Percentiles rank a stretch among this genome's conserved stretches.
These are phyloP conservation scores for Galemys pyrenaicus DNA, from an alignment of 2,113 vertebrate species.

Conservation along the genomic window DNA sequence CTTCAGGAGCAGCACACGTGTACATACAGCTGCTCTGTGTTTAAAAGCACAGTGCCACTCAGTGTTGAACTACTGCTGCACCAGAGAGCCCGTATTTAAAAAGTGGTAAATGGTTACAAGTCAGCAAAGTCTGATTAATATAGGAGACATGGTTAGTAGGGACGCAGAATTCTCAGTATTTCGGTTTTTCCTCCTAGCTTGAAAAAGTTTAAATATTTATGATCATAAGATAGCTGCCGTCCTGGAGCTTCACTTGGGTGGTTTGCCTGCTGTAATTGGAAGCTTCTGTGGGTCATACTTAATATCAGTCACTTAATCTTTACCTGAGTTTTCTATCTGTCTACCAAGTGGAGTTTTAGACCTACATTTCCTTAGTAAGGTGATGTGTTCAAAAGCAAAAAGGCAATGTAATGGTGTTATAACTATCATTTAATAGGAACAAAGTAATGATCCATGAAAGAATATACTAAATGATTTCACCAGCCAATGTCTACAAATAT, in stretches of 20 bases:
- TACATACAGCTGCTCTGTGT: not conserved
- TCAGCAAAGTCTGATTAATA: not conserved
- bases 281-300: not conserved
- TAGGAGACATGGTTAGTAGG: not conserved
- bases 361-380: not conserved
- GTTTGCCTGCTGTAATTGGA: not conserved
- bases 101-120: not conserved
- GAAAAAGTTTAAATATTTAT: conserved; percentile 30
- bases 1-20: not conserved
- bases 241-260: not conserved
- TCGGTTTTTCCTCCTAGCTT: not conserved
- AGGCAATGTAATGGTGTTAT: not conserved
- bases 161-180: not conserved
- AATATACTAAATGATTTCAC: not conserved
- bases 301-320: not conserved
- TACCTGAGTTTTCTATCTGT: not conserved
- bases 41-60: not conserved
- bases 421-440: not conserved
- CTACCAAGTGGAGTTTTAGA: not conserved
- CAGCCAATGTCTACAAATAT: not conserved
- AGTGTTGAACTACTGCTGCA: not conserved
- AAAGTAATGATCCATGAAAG: not conserved
- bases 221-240: not conserved
- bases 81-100: not conserved
- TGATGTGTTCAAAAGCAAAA: not conserved